Base-by-base conservation (phyloP, 2,888 invertebrate genomes). In the Pseudolycoriella hygida region DNA sequence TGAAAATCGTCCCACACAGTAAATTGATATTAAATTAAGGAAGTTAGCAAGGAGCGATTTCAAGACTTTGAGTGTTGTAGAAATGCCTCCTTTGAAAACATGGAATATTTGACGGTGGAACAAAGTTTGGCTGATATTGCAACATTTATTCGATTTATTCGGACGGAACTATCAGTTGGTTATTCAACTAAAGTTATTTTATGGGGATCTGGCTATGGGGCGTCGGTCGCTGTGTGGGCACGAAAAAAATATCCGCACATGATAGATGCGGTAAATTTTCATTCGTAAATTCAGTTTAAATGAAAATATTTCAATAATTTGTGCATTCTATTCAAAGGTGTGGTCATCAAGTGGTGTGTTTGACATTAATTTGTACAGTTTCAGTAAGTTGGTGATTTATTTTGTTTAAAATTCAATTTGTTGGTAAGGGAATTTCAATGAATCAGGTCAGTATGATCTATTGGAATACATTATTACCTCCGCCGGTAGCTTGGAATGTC, bases 401-500 rank as follows among this genome's bases (percentile, higher is more conserved):
- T 25, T 25, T 8, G 8, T 25, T 25, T 25, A 6, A 8, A 25
- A 25, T 25, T 25, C 25, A 34, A 34, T 14, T 5, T 14, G 15
- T 8, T 10, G 6, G 4, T 34, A 34, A 30, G 30, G 11, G 6
- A 12, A 14, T 34, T 4, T 3, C 5, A 34, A 34, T 5, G 15
- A 14, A 5, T 14, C 34, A 34, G 34, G 15, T 34, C 34, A 34
- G 15, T 40, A 40, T 19, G 19, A 40, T 40, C 8, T 12, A 11
- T 50, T 68, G 31, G 50, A 54, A 40, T 18, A 6, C 6, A 40
- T 64, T 49, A 54, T 58, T 14, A 34, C 3, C n/a, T 14, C 15
- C 15, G 34, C 6, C 3, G n/a, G 34, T 34, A 14, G 34, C 11
- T n/a, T n/a, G n/a, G 34, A 12, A 14, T 34, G 34, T 12, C 4